Percentiles rank a stretch among this genome's conserved stretches.
phyloP scores from a whole-genome alignment of 2,113 vertebrate species.

The Neodon shergylaensis region DNA sequence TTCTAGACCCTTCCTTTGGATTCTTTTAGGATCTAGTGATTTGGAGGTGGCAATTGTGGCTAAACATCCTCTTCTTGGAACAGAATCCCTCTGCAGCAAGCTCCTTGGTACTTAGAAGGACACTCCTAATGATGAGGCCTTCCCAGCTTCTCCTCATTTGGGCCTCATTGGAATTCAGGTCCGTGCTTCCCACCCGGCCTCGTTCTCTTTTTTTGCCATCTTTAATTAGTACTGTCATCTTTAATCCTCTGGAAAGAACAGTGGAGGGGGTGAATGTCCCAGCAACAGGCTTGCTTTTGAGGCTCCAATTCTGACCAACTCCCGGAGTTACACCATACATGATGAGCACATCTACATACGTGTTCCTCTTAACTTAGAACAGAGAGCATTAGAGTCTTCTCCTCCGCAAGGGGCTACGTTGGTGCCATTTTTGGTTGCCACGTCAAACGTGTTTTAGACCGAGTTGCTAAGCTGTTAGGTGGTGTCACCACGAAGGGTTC shows the following conservation, averaged over 20 bases:
- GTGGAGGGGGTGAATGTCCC: constrained; percentile 76
- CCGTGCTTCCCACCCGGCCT: constrained; percentile 58
- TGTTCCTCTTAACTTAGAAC: background rate
- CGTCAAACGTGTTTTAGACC: constrained; percentile 71
- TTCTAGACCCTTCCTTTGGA: background rate
- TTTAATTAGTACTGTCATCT: constrained; percentile 80
- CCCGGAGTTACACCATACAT: constrained; percentile 43
- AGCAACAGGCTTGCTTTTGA: constrained; percentile 34
- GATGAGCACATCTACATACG: background rate
- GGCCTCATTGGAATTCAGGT: constrained; percentile 79
- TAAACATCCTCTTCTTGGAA: background rate
- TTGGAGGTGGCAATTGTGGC: constrained; percentile 5
- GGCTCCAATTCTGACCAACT: constrained; percentile 67
- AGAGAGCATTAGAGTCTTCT: background rate
- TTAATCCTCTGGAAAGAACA: constrained; percentile 82
- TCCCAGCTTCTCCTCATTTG: constrained; percentile 53
- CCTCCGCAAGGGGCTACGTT: constrained; percentile 44
- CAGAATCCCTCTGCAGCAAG: background rate
- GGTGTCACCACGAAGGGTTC: constrained; percentile 73
- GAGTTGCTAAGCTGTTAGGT: constrained; percentile 83
- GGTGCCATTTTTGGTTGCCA: constrained; percentile 66
- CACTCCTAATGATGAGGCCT: background rate
- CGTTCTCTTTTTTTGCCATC: constrained; percentile 57
- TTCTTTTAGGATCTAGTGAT: background rate
- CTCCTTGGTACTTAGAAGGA: constrained; percentile 13